phyloP scores from a whole-genome alignment of 2,113 vertebrate species.

The Anguilla japonica region DNA sequence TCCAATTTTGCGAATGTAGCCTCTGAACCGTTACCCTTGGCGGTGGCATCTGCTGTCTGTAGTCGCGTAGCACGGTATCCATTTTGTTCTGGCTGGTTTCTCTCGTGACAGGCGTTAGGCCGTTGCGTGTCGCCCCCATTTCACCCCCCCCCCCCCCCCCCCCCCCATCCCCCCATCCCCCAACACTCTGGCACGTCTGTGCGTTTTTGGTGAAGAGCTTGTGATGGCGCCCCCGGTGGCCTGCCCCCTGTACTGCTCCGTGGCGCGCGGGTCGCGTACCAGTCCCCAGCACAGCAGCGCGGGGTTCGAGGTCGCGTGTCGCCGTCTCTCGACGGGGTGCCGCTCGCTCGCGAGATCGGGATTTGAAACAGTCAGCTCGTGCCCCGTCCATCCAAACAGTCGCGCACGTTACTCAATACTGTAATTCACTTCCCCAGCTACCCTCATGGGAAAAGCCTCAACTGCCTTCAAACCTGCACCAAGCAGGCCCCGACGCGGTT shows the following conservation, averaged over 20 bases:
- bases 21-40: neutral
- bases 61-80: neutral
- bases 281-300: neutral
- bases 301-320: slow-evolving; percentile 19
- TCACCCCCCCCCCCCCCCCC: neutral
- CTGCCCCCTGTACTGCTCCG: slow-evolving; percentile 5
- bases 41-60: neutral
- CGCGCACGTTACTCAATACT: neutral
- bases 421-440: neutral
- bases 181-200: slow-evolving; percentile 10
- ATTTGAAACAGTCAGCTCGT: too few relatives aligned
- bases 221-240: neutral
- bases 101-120: neutral
- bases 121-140: neutral
- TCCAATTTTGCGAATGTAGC: neutral
- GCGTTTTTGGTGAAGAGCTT: slow-evolving; percentile 17
- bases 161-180: neutral
- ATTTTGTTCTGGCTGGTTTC: neutral
- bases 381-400: neutral
- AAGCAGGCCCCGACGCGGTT: neutral
- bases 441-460: neutral
- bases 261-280: slow-evolving; percentile 1
- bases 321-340: neutral
- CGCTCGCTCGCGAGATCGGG: neutral
- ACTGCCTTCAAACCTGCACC: neutral